phyloP scores from a whole-genome alignment of 2,888 invertebrate genomes.

The Chelonus formosanus region DNA sequence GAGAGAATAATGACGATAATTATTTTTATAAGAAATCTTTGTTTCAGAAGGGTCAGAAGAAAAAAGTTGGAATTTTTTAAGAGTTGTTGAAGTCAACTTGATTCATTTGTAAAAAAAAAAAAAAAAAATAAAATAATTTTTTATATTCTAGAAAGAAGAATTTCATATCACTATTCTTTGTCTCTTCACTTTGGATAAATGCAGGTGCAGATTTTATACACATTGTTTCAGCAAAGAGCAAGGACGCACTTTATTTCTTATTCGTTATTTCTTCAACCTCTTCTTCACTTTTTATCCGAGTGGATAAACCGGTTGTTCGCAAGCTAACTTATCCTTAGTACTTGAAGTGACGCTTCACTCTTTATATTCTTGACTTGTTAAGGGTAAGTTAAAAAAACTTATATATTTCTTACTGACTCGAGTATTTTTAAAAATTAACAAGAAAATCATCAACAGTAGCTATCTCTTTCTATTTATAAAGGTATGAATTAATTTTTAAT shows the following conservation, averaged over 20 bases:
- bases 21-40: too few species aligned
- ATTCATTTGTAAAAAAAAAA: too few species aligned
- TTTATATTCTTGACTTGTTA: constrained; percentile 15
- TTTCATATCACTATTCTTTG: not conserved
- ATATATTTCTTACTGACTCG: too few species aligned
- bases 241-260: constrained; percentile 25
- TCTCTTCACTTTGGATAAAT: constrained; percentile 22
- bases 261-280: constrained; percentile 25
- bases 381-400: not conserved
- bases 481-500: not conserved
- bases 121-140: too few species aligned
- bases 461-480: not conserved
- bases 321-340: constrained; percentile 29
- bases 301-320: constrained; percentile 34
- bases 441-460: not conserved
- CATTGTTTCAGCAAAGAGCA: constrained; percentile 22
- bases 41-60: too few species aligned
- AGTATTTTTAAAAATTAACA: too few species aligned
- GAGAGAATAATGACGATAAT: too few species aligned
- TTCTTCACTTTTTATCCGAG: constrained; percentile 28
- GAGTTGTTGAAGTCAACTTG: too few species aligned
- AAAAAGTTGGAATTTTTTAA: too few species aligned
- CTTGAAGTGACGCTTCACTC: constrained; percentile 26
- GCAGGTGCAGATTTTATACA: constrained; percentile 27
- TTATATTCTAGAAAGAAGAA: not conserved